Evolutionary conservation across 2,797 vertebrate genomes (phyloP).

Genomic region (Gorsachius magnificus): DNA sequence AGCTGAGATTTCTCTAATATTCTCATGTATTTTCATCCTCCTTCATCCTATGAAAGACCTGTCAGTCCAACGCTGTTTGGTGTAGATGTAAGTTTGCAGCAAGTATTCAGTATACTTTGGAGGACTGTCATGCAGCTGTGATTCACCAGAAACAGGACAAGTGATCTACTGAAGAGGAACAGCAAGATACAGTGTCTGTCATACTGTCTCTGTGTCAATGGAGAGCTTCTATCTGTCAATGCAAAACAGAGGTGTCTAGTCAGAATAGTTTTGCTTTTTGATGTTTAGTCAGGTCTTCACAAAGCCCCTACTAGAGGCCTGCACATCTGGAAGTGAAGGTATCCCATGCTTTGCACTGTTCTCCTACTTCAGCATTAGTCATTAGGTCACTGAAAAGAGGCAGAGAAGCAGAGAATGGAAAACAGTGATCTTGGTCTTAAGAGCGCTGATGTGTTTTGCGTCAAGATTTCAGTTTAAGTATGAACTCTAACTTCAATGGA

Average conservation of each 20-base stretch:
- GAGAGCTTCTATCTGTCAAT: not conserved
- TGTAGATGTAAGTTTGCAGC: not conserved
- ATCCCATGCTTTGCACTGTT: not conserved
- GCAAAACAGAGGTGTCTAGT: not conserved
- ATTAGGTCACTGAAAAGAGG: not conserved
- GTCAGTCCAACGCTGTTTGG: not conserved
- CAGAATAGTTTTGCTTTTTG: not conserved
- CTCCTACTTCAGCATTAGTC: not conserved
- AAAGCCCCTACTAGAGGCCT: not conserved
- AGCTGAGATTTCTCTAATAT: not conserved
- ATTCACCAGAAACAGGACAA: not conserved
- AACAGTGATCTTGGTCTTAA: not conserved
- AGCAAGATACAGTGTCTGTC: not conserved
- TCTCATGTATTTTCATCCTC: not conserved
- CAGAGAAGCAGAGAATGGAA: not conserved
- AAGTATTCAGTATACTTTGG: not conserved
- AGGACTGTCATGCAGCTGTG: not conserved
- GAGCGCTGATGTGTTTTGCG: not conserved
- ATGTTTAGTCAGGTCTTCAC: not conserved
- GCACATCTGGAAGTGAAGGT: not conserved
- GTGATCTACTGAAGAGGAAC: not conserved
- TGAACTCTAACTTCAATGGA: not conserved
- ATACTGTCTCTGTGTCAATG: not conserved
- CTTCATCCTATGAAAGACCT: not conserved
- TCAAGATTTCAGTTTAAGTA: not conserved